Percentiles rank a stretch among this genome's conserved stretches.
Conservation (phyloP, 2,888 invertebrate species). For the Nomada flava region DNA sequence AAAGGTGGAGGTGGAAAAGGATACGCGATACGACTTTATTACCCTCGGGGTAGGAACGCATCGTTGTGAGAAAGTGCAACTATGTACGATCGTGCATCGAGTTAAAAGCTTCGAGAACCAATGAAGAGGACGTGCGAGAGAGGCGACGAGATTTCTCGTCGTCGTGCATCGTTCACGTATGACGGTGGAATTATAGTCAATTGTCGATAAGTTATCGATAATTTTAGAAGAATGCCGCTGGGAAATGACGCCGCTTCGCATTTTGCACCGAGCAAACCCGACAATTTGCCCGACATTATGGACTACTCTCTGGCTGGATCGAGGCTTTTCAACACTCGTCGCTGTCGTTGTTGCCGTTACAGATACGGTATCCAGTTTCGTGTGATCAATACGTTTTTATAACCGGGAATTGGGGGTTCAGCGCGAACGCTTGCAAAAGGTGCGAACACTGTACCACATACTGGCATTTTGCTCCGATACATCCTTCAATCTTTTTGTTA, state of each 20-base stretch:
- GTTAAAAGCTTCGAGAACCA: neutral
- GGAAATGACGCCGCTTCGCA: conserved; percentile 67
- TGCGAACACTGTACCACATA: conserved; percentile 23
- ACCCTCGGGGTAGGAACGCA: conserved; percentile 39
- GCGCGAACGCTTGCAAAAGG: conserved; percentile 4
- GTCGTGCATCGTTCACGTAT: conserved; percentile 52
- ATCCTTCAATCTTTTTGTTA: no score
- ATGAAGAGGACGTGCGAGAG: neutral
- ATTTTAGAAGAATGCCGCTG: conserved; percentile 79
- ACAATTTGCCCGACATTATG: conserved; percentile 75
- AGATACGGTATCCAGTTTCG: conserved; percentile 64
- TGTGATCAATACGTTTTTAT: conserved; percentile 51
- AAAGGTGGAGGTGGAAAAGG: neutral
- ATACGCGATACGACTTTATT: conserved; percentile 35
- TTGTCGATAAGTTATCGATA: conserved; percentile 81
- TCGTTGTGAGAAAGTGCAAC: conserved; percentile 31
- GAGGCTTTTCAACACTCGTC: conserved; percentile 52
- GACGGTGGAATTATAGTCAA: conserved; percentile 75
- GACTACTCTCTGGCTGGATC: conserved; percentile 47
- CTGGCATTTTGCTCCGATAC: neutral
- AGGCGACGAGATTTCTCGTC: conserved; percentile 53
- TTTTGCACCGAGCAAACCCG: conserved; percentile 68
- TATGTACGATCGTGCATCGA: conserved; percentile 39
- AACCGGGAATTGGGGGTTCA: conserved; percentile 48
- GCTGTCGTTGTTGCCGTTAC: conserved; percentile 54